Conservation (phyloP, 1,140 invertebrate genomes). For the Plutomurus gul region DNA sequence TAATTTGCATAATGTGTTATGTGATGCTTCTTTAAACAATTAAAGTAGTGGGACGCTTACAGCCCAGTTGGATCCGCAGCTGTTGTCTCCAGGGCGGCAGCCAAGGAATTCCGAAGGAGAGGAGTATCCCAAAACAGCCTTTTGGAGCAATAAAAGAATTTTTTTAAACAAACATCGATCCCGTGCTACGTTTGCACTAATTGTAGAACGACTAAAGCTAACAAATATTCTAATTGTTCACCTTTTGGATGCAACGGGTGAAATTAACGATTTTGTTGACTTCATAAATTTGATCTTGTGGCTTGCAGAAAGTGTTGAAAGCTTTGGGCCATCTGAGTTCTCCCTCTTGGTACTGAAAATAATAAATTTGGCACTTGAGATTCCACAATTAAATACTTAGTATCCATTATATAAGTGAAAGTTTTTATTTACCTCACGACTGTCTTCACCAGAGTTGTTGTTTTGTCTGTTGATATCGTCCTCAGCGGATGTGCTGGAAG, state of each 20-base stretch:
- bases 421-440: not conserved
- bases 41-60: no score
- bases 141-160: no score
- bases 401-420: not conserved
- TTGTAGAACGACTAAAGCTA: no score
- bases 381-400: not conserved
- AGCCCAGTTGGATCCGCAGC: slow-evolving; percentile 43
- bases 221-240: no score
- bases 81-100: slow-evolving; percentile 51
- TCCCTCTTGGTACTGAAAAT: slow-evolving; percentile 18
- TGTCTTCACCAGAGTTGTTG: not conserved
- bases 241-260: slow-evolving; percentile 51
- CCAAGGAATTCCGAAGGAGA: slow-evolving; percentile 38
- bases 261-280: slow-evolving; percentile 55
- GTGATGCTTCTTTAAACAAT: no score
- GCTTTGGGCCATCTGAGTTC: slow-evolving; percentile 49
- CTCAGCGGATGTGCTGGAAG: not conserved
- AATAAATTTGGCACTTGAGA: not conserved
- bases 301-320: slow-evolving; percentile 50
- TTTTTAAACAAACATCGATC: no score
- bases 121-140: slow-evolving; percentile 49
- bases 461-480: not conserved
- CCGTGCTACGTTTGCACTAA: no score
- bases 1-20: no score
- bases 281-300: slow-evolving; percentile 52